Conservation (phyloP, 2,888 invertebrate genomes). For the Patella caerulea region DNA sequence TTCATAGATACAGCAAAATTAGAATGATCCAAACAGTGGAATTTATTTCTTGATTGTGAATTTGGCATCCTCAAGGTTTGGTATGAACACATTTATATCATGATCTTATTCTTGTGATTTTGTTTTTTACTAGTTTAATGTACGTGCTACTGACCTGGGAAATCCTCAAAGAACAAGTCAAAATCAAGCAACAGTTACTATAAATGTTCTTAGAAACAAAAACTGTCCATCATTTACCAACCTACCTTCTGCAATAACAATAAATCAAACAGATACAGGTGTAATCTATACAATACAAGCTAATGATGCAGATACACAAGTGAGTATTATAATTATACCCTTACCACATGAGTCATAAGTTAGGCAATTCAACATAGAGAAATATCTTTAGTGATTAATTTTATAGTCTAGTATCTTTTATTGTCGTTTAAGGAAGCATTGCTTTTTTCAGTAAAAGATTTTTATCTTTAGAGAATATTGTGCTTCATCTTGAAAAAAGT, state of each 20-base stretch:
- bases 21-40: no score
- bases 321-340: conserved; percentile 30
- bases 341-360: not conserved
- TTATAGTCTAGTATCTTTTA: no score
- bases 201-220: conserved; percentile 56
- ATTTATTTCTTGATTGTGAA: no score
- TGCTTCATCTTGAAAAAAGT: no score
- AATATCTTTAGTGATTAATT: not conserved
- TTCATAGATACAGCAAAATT: no score
- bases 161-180: conserved; percentile 45
- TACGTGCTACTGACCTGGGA: conserved; percentile 51
- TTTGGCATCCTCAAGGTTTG: no score
- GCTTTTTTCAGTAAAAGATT: no score
- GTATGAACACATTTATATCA: no score
- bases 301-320: conserved; percentile 51
- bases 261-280: conserved; percentile 49
- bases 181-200: conserved; percentile 53
- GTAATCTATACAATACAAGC: conserved; percentile 56
- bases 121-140: conserved; percentile 35
- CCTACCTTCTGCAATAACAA: conserved; percentile 42
- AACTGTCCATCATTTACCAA: conserved; percentile 49
- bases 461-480: no score
- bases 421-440: no score
- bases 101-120: no score
- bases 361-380: not conserved